phyloP scores from a whole-genome alignment of 1,140 invertebrate genomes.

The Plodia interpunctella region DNA sequence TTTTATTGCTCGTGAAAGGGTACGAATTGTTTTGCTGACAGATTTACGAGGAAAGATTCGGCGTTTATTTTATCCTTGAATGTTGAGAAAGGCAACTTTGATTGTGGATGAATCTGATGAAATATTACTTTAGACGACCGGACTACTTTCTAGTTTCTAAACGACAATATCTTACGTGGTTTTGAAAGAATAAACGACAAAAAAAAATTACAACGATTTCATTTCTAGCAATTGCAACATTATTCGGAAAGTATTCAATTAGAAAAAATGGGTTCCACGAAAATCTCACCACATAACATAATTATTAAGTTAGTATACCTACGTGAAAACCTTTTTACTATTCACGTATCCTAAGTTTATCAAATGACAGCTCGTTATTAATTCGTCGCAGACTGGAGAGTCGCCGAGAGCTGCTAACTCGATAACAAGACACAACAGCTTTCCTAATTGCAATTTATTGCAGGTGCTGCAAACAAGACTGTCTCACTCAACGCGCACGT shows the following conservation, averaged over 20 bases:
- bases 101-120: conserved; percentile 14
- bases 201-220: no score
- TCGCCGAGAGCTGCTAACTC: conserved; percentile 66
- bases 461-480: conserved; percentile 74
- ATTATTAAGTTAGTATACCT: neutral
- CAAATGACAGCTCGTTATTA: conserved; percentile 29
- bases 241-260: no score
- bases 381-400: conserved; percentile 42
- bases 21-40: conserved; percentile 74
- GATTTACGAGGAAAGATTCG: conserved; percentile 73
- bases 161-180: neutral
- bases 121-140: neutral
- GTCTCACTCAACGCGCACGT: conserved; percentile 66
- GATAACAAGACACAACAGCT: conserved; percentile 75
- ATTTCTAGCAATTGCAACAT: no score
- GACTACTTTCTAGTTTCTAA: neutral
- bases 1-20: conserved; percentile 75
- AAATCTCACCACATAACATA: no score
- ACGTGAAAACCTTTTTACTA: neutral
- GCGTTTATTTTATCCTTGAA: conserved; percentile 68
- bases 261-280: neutral
- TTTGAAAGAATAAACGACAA: neutral
- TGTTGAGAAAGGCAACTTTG: conserved; percentile 38
- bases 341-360: neutral
- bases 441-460: conserved; percentile 76